phyloP scores from a whole-genome alignment of 1,140 invertebrate genomes.

The Rhyzopertha dominica region DNA sequence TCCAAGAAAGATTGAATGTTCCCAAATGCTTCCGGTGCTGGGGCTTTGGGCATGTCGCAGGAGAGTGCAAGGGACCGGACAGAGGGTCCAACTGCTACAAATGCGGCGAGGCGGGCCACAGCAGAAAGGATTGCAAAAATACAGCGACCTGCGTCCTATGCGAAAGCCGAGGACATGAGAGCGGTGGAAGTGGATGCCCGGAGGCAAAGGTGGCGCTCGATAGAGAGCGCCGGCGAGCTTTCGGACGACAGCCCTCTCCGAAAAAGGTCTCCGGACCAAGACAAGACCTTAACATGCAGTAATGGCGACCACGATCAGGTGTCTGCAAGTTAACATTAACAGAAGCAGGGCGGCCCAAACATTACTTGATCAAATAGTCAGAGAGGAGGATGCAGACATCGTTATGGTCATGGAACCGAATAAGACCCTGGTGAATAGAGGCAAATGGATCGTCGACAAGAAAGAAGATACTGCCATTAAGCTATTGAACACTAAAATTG shows the following conservation, averaged over 20 bases:
- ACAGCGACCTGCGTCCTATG: neutral
- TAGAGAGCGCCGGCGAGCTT: too few species aligned
- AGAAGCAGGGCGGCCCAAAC: neutral
- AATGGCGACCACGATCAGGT: too few species aligned
- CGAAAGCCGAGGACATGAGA: conserved; percentile 1
- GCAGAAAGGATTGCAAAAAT: conserved; percentile 9
- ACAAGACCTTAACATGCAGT: too few species aligned
- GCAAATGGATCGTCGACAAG: neutral
- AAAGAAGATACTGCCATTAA: neutral
- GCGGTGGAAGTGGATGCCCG: conserved; percentile 1
- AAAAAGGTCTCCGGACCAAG: too few species aligned
- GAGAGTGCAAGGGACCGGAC: conserved; percentile 20
- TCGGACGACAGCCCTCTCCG: too few species aligned
- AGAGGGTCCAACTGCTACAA: conserved; percentile 20
- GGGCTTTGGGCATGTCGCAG: conserved; percentile 19
- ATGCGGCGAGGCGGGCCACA: conserved; percentile 21
- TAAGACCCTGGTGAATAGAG: neutral
- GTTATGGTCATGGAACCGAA: conserved; percentile 5
- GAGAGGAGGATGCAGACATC: neutral
- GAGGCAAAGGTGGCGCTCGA: neutral
- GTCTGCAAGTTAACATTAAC: too few species aligned
- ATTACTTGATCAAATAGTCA: neutral
- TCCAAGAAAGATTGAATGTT: too few species aligned
- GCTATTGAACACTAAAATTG: neutral
- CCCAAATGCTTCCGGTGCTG: conserved; percentile 23